These are phyloP conservation scores for Agrochola lychnidis DNA, from an alignment of 2,888 invertebrate genomes.

Conservation along the genomic window DNA sequence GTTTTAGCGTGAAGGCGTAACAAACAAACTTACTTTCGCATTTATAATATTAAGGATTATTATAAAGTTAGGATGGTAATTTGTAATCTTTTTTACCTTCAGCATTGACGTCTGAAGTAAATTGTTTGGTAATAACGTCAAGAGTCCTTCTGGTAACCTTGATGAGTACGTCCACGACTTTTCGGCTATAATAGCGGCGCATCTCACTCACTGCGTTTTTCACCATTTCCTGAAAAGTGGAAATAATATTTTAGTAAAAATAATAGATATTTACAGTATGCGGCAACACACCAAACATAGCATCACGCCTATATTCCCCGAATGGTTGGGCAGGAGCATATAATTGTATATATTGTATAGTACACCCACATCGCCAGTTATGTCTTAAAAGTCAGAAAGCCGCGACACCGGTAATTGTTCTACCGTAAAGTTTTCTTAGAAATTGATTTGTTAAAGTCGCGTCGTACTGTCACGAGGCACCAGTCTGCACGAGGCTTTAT, in stretches of 20 bases:
- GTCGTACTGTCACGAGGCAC: too few species aligned
- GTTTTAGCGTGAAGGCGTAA: too few species aligned
- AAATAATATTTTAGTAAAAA: not conserved
- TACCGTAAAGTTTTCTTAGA: too few species aligned
- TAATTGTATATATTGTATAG: not conserved
- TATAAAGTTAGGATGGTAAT: not conserved
- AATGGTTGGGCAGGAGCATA: not conserved
- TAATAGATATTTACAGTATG: not conserved
- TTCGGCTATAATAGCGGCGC: constrained; percentile 97
- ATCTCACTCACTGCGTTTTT: constrained; percentile 97
- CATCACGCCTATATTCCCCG: not conserved
- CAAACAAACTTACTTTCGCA: too few species aligned
- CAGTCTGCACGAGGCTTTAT: too few species aligned
- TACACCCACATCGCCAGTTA: not conserved
- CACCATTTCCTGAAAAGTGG: constrained; percentile 93
- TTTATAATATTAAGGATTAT: too few species aligned
- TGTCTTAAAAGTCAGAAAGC: not conserved
- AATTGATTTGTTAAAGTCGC: too few species aligned
- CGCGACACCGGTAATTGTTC: too few species aligned
- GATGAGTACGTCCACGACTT: constrained; percentile 97
- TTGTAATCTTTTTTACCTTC: constrained; percentile 40
- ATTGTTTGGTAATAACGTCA: constrained; percentile 94
- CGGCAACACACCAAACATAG: constrained; percentile 3
- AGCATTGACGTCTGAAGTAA: constrained; percentile 69
- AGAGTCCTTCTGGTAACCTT: constrained; percentile 95